A percentile compares a stretch with the other conserved stretches of the same genome.
phyloP scores from a whole-genome alignment of 2,797 vertebrate genomes.

The Fistularia tabacaria region DNA sequence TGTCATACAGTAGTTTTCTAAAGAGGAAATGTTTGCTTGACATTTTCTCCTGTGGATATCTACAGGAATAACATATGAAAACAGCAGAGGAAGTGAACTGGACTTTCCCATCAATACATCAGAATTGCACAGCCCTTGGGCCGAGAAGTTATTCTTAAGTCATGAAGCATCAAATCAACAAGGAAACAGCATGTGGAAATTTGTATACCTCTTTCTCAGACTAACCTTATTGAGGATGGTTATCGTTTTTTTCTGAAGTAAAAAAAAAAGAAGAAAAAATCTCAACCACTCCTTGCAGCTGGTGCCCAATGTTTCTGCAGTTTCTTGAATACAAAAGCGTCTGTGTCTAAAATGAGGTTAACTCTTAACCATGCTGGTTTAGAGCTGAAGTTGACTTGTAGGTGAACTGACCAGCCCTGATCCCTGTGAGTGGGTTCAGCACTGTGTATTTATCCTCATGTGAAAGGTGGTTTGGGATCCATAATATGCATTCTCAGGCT shows the following conservation, averaged over 20 bases:
- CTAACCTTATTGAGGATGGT: not conserved
- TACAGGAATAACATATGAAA: constrained; percentile 20
- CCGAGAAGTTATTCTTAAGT: not conserved
- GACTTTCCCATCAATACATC: constrained; percentile 18
- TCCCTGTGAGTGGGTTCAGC: constrained; percentile 12
- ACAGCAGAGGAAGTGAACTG: constrained; percentile 11
- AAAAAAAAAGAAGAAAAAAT: constrained; percentile 28
- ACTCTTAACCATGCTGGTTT: constrained; percentile 49
- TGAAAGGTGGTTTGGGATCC: constrained; percentile 58
- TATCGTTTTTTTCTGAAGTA: constrained; percentile 6
- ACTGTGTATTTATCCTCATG: constrained; percentile 60
- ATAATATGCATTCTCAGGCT: constrained; percentile 62
- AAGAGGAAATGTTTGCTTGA: constrained; percentile 8
- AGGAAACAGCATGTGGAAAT: not conserved
- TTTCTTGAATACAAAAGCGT: constrained; percentile 15
- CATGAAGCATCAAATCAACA: not conserved
- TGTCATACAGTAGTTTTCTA: not conserved
- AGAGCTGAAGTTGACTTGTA: constrained; percentile 51
- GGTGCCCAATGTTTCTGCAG: constrained; percentile 46
- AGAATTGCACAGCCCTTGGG: constrained; percentile 1
- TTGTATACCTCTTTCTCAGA: not conserved
- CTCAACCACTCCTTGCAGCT: constrained; percentile 30
- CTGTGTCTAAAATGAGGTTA: constrained; percentile 33
- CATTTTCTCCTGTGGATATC: constrained; percentile 8
- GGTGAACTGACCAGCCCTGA: constrained; percentile 56